These are phyloP conservation scores for Seladonia tumulorum DNA, from an alignment of 2,888 invertebrate genomes.

Conservation along the genomic window DNA sequence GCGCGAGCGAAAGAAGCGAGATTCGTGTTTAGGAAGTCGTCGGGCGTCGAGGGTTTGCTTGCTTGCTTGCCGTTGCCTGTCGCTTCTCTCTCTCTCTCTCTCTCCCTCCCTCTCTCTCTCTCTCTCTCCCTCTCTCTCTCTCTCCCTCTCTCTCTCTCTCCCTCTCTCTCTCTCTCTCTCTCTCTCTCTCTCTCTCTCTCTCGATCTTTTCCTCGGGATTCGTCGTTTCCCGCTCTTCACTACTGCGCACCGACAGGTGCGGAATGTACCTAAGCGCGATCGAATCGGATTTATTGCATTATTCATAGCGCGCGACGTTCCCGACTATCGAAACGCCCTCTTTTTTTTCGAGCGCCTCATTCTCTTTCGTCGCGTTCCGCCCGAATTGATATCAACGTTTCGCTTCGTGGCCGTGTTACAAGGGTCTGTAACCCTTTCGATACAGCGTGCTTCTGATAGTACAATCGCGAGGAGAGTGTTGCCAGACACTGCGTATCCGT, in stretches of 20 bases:
- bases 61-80: not conserved
- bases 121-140: not conserved
- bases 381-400: not conserved
- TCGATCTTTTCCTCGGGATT: not conserved
- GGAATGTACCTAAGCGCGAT: conserved; percentile 66
- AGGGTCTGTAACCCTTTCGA: not conserved
- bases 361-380: not conserved
- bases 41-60: conserved; percentile 55
- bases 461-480: not conserved
- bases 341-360: not conserved
- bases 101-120: not conserved
- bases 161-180: not conserved
- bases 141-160: not conserved
- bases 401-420: not conserved
- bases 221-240: conserved; percentile 10
- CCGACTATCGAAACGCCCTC: conserved; percentile 8
- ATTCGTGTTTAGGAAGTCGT: conserved; percentile 76
- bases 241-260: conserved; percentile 41
- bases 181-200: not conserved
- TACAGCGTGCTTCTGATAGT: not conserved
- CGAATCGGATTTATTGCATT: conserved; percentile 76
- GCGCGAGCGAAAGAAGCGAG: conserved; percentile 57
- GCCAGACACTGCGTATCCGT: not conserved
- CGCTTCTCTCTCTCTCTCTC: not conserved
- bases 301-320: conserved; percentile 73